Evolutionary conservation across 2,113 vertebrate species (phyloP), one percentile per base, ranked within the genome.

Genomic region (Petroica traversi): DNA sequence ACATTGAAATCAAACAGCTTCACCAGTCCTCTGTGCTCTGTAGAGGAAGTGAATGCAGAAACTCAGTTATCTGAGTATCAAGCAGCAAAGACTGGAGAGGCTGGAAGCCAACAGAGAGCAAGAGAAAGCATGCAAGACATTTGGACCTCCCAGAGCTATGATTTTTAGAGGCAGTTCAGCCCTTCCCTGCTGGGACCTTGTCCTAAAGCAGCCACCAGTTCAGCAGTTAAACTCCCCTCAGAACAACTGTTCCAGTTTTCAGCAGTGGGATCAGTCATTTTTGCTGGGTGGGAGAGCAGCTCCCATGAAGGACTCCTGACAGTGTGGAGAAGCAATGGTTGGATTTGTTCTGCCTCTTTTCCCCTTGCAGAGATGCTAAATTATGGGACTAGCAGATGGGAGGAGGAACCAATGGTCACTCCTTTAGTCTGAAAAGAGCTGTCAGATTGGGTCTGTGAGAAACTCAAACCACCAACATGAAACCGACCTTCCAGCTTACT

Each of bases 121-220:
- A 92, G 61, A 66, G 36, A 79, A 90, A 84, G 55, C 6, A 0
- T 46, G 34, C 38, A 77, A 55, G 72, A 92, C 45, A 58, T 73
- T 87, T 3, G 9, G 85, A 40, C 92, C 58, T 85, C 77, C 87
- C 48, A 93, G 72, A 67, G 88, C 15, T 93, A 34, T 36, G 57
- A 80, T 82, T 87, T 89, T 93, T 57, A 93, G 71, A 92, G 74
- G 45, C 68, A 94, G 92, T 95, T 94, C 62, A 85, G 85, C 81
- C 66, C 46, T 95, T 92, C 66, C 94, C 93, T 89, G 87, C 92
- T 94, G 94, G 90, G 67, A 77, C 85, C 90, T 90, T 94, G 93
- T 93, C 95, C 94, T 95, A 83, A 83, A 93, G 94, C 82, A 92
- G 75, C 4, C 73, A 67, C 41, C 38, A 54, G 62, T 88, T 86